Conservation (phyloP, 2,888 invertebrate genomes). For the Chouioia cunea region DNA sequence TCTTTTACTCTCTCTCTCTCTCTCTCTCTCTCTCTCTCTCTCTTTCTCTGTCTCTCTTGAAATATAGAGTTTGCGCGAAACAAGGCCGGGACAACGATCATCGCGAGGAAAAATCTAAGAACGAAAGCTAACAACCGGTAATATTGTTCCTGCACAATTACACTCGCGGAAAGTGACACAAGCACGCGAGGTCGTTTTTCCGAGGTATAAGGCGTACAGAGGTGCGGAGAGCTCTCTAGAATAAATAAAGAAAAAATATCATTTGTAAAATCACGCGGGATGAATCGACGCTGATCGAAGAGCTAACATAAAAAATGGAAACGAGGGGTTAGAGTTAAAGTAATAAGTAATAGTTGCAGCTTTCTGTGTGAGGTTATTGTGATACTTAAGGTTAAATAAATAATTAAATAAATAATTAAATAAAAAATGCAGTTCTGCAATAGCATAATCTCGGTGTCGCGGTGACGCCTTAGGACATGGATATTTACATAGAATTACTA, state of each 20-base stretch:
- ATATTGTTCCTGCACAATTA: slow-evolving; percentile 11
- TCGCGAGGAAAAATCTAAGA: slow-evolving; percentile 1
- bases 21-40: no score
- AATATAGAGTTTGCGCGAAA: neutral
- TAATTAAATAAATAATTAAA: slow-evolving; percentile 7
- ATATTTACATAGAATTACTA: slow-evolving; percentile 47
- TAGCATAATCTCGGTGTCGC: slow-evolving; percentile 46
- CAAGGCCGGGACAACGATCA: neutral
- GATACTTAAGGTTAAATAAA: slow-evolving; percentile 63
- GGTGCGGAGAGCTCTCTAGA: neutral
- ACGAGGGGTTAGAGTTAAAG: slow-evolving; percentile 32
- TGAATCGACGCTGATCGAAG: neutral
- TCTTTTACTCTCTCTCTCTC: neutral
- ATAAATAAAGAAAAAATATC: slow-evolving; percentile 3
- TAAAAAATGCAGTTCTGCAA: slow-evolving; percentile 41
- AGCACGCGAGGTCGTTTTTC: neutral
- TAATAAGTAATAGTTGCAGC: slow-evolving; percentile 62
- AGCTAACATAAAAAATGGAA: slow-evolving; percentile 22
- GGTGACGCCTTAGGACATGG: slow-evolving; percentile 43
- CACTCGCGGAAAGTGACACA: neutral
- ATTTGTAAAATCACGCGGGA: neutral
- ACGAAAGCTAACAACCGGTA: slow-evolving; percentile 2
- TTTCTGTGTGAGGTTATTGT: slow-evolving; percentile 68
- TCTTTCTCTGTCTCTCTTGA: no score
- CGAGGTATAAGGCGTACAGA: neutral